Evolutionary conservation across 2,888 invertebrate genomes (phyloP), one percentile per base, ranked within the genome.

Genomic region (Nomada ruficornis): DNA sequence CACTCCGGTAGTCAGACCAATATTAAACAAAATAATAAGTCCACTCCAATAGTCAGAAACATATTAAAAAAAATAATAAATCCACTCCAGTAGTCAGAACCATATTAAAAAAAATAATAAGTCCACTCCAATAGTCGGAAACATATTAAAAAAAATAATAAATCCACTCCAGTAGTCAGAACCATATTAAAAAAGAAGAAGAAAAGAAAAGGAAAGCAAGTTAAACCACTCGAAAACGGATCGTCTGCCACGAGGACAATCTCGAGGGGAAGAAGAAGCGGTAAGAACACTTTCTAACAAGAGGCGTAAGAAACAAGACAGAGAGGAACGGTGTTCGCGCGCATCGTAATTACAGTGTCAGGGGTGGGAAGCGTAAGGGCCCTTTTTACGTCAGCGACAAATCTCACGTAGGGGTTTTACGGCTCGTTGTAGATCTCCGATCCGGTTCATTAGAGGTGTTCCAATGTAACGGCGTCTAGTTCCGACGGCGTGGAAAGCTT

Each of bases 401-500:
- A 69, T 73, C 80, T 80, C 52, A 52, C 55, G 20, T 36, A 52
- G 42, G 64, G 76, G 72, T 76, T 80, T 76, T 76, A 80, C 77
- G 64, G 65, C 65, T 52, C 57, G 64, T 64, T 73, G 76, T 80
- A 73, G 72, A 72, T 68, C 67, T 69, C 55, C 76, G 55, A 77
- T 77, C 69, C 81, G 67, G 83, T 74, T 81, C 77, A 70, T 81
- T 83, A 74, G 72, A 73, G 54, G 69, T 64, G 69, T 52, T 52
- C 44, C 55, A 26, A 70, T 44, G 70, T 70, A 82, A 79, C 47
- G 54, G 73, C 42, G n/a, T 55, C 15, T 50, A 62, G 62, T 71
- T 71, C 52, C 54, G 60, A 44, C 20, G 59, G 20, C 29, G 20
- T 20, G 80, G 13, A 71, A 50, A 67, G 50, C 36, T 54, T 26